Percentiles rank a stretch among this genome's conserved stretches.
phyloP scores from a whole-genome alignment of 2,888 invertebrate species.

The Epinotia bilunana region DNA sequence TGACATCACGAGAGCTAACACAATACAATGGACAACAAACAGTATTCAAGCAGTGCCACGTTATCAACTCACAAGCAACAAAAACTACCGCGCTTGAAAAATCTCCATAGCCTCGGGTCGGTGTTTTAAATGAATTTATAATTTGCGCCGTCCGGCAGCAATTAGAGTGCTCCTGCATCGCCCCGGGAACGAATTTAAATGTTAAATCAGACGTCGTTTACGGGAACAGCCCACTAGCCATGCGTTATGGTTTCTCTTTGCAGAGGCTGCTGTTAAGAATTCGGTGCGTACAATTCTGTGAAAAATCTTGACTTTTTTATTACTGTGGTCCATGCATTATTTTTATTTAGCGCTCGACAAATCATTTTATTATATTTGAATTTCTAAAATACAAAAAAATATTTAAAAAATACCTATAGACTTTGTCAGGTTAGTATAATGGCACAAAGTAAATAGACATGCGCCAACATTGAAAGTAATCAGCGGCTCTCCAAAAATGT shows the following conservation, averaged over 20 bases:
- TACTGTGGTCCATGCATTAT: neutral
- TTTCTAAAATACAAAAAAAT: too few species aligned
- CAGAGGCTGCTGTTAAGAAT: neutral
- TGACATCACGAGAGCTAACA: neutral
- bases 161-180: conserved; percentile 66
- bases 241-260: conserved; percentile 35
- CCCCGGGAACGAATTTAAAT: conserved; percentile 70
- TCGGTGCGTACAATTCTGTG: neutral
- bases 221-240: conserved; percentile 50
- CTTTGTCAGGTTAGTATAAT: too few species aligned
- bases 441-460: too few species aligned
- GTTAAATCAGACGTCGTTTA: conserved; percentile 65
- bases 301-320: neutral
- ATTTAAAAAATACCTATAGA: too few species aligned
- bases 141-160: conserved; percentile 66
- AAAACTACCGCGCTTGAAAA: conserved; percentile 51
- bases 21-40: neutral
- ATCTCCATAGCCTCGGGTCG: conserved; percentile 58
- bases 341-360: neutral
- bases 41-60: conserved; percentile 3
- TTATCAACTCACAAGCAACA: conserved; percentile 28
- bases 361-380: neutral
- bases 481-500: too few species aligned
- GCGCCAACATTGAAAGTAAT: too few species aligned
- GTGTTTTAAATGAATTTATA: conserved; percentile 75